phyloP scores from a whole-genome alignment of 2,888 invertebrate genomes.

The Lycia hirtaria region DNA sequence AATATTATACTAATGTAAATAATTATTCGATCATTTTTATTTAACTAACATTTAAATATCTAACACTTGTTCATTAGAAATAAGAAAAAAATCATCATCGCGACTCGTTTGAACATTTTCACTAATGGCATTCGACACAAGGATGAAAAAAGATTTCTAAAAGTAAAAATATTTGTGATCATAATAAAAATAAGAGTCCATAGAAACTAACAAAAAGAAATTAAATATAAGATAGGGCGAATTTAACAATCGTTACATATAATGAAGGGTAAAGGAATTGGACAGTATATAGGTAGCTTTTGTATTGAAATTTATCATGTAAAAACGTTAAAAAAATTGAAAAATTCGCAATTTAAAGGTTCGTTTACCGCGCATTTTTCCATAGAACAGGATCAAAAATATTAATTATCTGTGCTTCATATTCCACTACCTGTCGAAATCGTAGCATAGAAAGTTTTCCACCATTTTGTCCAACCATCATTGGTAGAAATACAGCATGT shows the following conservation, averaged over 20 bases:
- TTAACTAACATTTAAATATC: slow-evolving; percentile 27
- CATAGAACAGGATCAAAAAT: too few species aligned
- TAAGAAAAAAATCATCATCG: slow-evolving; percentile 9
- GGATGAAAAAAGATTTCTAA: slow-evolving; percentile 48
- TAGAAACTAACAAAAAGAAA: slow-evolving; percentile 25
- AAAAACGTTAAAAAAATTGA: not conserved
- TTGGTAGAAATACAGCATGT: too few species aligned
- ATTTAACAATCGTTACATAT: not conserved
- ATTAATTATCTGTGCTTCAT: too few species aligned
- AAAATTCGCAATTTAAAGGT: too few species aligned
- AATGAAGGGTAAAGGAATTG: not conserved
- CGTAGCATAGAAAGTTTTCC: too few species aligned
- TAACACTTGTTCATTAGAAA: slow-evolving; percentile 9
- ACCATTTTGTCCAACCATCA: too few species aligned
- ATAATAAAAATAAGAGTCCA: slow-evolving; percentile 45
- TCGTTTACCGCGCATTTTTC: too few species aligned
- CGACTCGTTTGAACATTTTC: slow-evolving; percentile 37
- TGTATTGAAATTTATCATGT: not conserved
- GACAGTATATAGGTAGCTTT: too few species aligned
- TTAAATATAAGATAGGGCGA: not conserved
- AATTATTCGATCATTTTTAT: slow-evolving; percentile 49
- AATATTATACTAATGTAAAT: slow-evolving; percentile 65
- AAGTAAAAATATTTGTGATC: slow-evolving; percentile 48
- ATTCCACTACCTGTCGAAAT: too few species aligned
- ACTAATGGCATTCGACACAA: slow-evolving; percentile 73